Evolutionary conservation across 2,888 invertebrate species (phyloP).

Genomic region (Hipparchia sbordonii): DNA sequence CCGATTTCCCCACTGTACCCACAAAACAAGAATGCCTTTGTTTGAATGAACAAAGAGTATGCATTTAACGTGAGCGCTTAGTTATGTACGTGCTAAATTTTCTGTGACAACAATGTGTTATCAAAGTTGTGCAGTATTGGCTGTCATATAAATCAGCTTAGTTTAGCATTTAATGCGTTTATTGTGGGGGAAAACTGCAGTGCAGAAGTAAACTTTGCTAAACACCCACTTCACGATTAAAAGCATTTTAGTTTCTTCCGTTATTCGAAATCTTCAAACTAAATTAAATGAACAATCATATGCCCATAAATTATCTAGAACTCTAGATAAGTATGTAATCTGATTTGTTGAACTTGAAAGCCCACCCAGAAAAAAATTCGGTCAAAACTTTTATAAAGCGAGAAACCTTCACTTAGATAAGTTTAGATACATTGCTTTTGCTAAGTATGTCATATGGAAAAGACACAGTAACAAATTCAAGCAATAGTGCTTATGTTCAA

Average conservation of each 20-base stretch:
- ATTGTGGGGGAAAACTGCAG: constrained; percentile 4
- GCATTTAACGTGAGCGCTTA: constrained; percentile 40
- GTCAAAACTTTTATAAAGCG: no score
- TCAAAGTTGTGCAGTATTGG: constrained; percentile 34
- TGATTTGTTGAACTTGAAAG: no score
- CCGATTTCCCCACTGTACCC: constrained; percentile 18
- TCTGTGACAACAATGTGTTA: constrained; percentile 37
- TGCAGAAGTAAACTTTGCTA: not conserved
- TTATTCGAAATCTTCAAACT: no score
- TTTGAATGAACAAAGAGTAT: constrained; percentile 50
- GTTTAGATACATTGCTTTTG: no score
- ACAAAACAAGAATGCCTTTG: constrained; percentile 52
- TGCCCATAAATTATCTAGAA: no score
- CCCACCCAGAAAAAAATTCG: no score
- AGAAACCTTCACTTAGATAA: no score
- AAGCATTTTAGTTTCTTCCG: not conserved
- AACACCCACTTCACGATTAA: not conserved
- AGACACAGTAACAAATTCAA: no score
- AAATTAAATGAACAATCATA: no score
- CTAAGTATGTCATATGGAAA: no score
- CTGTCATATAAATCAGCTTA: constrained; percentile 31
- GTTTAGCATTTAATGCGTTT: constrained; percentile 24
- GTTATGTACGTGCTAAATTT: constrained; percentile 40
- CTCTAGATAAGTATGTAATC: no score
- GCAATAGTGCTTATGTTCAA: no score